Conservation (phyloP, 2,888 invertebrate species). For the Thysanoteuthis rhombus region DNA sequence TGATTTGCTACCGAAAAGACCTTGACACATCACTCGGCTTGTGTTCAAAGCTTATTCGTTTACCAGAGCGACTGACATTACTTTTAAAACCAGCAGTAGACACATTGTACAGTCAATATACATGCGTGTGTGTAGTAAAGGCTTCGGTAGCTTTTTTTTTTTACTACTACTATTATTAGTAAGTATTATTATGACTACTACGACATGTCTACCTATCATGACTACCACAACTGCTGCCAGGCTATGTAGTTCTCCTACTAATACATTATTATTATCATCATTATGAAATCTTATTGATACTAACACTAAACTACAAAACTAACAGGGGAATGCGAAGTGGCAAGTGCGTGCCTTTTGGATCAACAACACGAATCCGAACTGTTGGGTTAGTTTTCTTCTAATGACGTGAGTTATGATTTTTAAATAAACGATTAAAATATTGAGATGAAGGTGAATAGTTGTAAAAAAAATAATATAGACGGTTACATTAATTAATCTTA, state of each 20-base stretch:
- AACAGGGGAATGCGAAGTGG: too few species aligned
- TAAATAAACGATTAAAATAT: too few species aligned
- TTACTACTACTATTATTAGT: background rate
- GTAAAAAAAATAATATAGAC: too few species aligned
- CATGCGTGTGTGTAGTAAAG: background rate
- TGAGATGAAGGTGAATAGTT: too few species aligned
- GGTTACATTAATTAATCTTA: too few species aligned
- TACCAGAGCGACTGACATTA: background rate
- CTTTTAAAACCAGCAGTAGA: background rate
- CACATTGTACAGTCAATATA: too few species aligned
- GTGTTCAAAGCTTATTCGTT: background rate
- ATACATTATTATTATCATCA: too few species aligned
- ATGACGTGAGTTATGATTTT: too few species aligned
- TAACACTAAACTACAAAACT: too few species aligned
- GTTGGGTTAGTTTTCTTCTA: background rate
- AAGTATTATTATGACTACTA: slow-evolving; percentile 23
- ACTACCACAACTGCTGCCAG: background rate
- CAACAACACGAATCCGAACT: background rate
- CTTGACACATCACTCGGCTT: background rate
- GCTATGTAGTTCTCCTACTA: background rate
- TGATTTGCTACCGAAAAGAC: background rate
- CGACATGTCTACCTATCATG: background rate
- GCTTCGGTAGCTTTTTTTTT: background rate
- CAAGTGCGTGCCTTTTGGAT: background rate
- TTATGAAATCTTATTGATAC: background rate